Conservation (phyloP, 2,113 vertebrate genomes). For the Redunca redunca region DNA sequence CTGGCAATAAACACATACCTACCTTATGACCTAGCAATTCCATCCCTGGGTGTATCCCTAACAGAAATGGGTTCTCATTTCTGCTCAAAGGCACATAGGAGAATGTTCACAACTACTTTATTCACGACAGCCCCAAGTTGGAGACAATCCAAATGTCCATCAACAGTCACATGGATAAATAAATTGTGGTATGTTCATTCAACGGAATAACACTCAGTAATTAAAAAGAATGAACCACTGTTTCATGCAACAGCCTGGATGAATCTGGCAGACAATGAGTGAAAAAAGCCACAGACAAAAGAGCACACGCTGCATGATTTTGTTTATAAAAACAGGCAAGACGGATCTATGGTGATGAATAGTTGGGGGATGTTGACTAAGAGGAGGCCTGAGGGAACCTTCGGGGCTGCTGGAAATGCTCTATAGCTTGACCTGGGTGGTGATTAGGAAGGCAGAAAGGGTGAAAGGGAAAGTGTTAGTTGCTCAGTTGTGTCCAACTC, state of each 20-base stretch:
- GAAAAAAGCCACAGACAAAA: not conserved
- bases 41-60: not conserved
- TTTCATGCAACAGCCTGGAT: not conserved
- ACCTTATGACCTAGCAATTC: slow-evolving; percentile 4
- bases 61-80: not conserved
- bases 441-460: not conserved
- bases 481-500: not conserved
- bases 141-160: slow-evolving; percentile 13
- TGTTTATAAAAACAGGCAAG: slow-evolving; percentile 17
- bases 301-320: not conserved
- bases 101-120: not conserved
- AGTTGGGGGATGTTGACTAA: not conserved
- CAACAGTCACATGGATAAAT: not conserved
- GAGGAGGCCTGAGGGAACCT: not conserved
- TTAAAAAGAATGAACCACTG: not conserved
- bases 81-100: not conserved
- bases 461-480: not conserved
- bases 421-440: not conserved
- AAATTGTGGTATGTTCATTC: not conserved
- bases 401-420: not conserved
- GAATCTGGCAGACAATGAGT: not conserved
- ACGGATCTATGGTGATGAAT: not conserved
- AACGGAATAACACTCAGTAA: slow-evolving; percentile 12
- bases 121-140: not conserved
- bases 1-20: not conserved